These are phyloP conservation scores for Rutpela maculata DNA, from an alignment of 2,888 invertebrate species.

Conservation along the genomic window DNA sequence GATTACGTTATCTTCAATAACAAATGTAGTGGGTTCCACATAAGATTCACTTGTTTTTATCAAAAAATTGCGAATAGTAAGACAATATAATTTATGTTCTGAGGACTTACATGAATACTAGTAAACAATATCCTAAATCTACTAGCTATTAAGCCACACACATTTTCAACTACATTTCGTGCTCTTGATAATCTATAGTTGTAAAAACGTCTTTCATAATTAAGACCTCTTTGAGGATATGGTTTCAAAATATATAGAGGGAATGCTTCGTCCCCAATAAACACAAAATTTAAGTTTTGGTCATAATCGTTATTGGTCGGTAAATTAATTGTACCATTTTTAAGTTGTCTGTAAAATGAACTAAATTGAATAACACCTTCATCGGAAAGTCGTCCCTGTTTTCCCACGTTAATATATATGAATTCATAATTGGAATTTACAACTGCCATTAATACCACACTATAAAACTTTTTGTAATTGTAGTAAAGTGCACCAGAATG, in stretches of 20 bases:
- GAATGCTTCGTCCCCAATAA: conserved; percentile 42
- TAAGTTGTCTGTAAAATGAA: conserved; percentile 33
- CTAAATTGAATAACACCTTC: conserved; percentile 43
- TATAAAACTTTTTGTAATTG: conserved; percentile 45
- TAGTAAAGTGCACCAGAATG: conserved; percentile 41
- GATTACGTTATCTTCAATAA: neutral
- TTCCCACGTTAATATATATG: conserved; percentile 43
- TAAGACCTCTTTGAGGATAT: conserved; percentile 39
- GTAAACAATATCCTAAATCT: conserved; percentile 43
- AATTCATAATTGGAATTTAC: conserved; percentile 46
- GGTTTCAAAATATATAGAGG: conserved; percentile 43
- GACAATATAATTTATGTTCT: conserved; percentile 21
- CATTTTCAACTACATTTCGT: conserved; percentile 45
- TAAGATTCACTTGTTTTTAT: neutral
- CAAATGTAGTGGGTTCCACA: neutral
- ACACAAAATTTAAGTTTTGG: conserved; percentile 13
- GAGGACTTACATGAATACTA: conserved; percentile 25
- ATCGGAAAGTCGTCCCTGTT: conserved; percentile 45
- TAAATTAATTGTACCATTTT: neutral
- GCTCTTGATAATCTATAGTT: conserved; percentile 37
- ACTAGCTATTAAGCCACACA: conserved; percentile 44
- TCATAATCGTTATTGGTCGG: neutral
- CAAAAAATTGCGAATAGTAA: conserved; percentile 1
- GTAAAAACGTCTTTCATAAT: conserved; percentile 39
- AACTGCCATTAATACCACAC: conserved; percentile 44